Evolutionary conservation across 2,888 invertebrate species (phyloP), one percentile per base, ranked within the genome.

Genomic region (Eupithecia subfuscata): DNA sequence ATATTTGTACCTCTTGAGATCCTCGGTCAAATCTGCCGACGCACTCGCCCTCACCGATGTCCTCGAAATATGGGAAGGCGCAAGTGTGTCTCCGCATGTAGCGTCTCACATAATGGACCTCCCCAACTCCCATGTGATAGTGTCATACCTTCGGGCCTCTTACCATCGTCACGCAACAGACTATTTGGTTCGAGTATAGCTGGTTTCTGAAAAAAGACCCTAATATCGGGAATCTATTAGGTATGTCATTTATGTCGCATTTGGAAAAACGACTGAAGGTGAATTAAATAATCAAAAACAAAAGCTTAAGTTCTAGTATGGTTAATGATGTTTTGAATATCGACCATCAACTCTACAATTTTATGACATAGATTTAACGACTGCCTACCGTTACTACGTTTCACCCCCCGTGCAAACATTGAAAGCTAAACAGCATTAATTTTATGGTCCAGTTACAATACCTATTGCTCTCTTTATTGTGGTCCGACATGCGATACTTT

Each of bases 401-500:
- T 75, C 74, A 78, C 80, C 83, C 83, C 79, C 75, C 80, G 78
- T 79, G 80, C 79, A 84, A 83, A 82, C 77, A 75, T 74, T 69
- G 69, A 75, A 73, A 81, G 45, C 82, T 86, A 84, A 85, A 82
- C 81, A 82, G 81, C 79, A 81, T 80, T 84, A 83, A 83, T 84
- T 82, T 84, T 82, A 81, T 84, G 79, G 81, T 75, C 78, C 80
- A 69, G 82, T 82, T 82, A 81, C 80, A 81, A 78, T 75, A 70
- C 75, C 80, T 83, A 87, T 85, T 84, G 77, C 75, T 82, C 82
- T 81, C 79, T 85, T 85, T 83, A 85, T 83, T 83, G 80, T 81
- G 64, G 25, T 72, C 71, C 69, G 79, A 83, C 88, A 89, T 88
- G 87, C 86, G 80, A 84, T 87, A 82, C 79, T 82, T 81, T 84